These are phyloP conservation scores for Benthosema pterotum DNA, from an alignment of 2,797 vertebrate genomes.

Conservation along the genomic window DNA sequence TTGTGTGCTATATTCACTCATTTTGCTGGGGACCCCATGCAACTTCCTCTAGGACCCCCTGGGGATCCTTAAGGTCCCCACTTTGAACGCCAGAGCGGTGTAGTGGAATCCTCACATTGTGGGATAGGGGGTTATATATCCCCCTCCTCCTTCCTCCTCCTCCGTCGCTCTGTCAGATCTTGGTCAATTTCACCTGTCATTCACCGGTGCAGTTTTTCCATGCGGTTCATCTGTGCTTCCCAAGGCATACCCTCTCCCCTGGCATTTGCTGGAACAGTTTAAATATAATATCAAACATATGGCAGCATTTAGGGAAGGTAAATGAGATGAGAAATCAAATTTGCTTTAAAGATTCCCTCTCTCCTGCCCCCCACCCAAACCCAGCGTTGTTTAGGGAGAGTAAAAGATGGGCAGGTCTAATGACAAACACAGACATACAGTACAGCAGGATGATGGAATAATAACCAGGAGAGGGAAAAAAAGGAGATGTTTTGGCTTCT, in stretches of 20 bases:
- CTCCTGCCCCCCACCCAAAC: no score
- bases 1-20: no score
- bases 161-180: slow-evolving; percentile 39
- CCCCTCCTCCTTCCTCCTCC: neutral
- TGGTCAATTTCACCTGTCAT: slow-evolving; percentile 72
- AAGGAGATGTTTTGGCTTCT: no score
- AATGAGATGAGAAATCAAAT: slow-evolving; percentile 83
- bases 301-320: slow-evolving; percentile 76
- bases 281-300: slow-evolving; percentile 81
- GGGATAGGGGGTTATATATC: slow-evolving; percentile 20
- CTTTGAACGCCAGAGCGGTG: no score
- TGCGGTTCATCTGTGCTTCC: slow-evolving; percentile 56
- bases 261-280: slow-evolving; percentile 70
- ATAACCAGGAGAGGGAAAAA: no score
- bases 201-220: slow-evolving; percentile 60
- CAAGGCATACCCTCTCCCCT: slow-evolving; percentile 49
- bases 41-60: no score
- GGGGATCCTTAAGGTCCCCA: no score
- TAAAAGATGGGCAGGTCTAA: slow-evolving; percentile 68
- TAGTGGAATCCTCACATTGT: slow-evolving; percentile 6
- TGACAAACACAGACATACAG: slow-evolving; percentile 48
- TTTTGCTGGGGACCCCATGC: no score
- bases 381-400: slow-evolving; percentile 49
- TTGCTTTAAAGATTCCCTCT: slow-evolving; percentile 42
- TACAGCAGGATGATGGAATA: slow-evolving; percentile 12